Base-by-base conservation (phyloP, 2,888 invertebrate species). In the Campoplex nolae region DNA sequence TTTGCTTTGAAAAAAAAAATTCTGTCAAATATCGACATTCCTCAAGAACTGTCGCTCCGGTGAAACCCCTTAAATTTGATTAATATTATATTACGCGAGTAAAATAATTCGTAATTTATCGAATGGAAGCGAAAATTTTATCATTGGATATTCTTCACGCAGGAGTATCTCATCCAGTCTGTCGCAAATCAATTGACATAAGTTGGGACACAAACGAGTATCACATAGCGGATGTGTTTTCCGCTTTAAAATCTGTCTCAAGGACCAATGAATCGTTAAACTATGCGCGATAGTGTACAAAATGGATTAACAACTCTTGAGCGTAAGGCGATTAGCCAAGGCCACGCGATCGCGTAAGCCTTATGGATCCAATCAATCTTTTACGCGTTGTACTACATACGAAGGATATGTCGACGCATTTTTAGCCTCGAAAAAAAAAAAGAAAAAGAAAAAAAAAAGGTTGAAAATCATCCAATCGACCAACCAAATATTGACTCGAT, bases 301-400 rank as follows among this genome's bases (percentile, higher is more conserved):
- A 68, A 58, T 76, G 76, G 75, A 76, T 83, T 56, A 18, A 28
- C 51, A 56, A 28, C 54, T 58, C 78, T 58, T 51, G 45, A 79
- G 67, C 67, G 68, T 79, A 45, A 77, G 70, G 71, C 58, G 83
- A 18, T 83, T 71, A 48, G 56, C 76, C 83, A 83, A 83, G 76
- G 83, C 76, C 70, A 23, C 48, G n/a, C 67, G 68, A 84, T 74
- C 79, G 51, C 38, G 13, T 38, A 45, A 62, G 67, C 51, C 51
- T 18, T 51, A 56, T 51, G 51, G 76, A 76, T 71, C 62, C 58
- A 79, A 79, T 79, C 71, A 71, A 65, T 74, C 56, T 48, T 54
- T 23, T 38, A 32, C 38, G 35, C 67, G 67, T 68, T 42, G 67
- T 68, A 42, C 16, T 65, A 65, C 35, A 38, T 68, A n/a, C 67